Conservation (phyloP, 1,140 invertebrate genomes). For the Cyrtorhinus lividipennis region DNA sequence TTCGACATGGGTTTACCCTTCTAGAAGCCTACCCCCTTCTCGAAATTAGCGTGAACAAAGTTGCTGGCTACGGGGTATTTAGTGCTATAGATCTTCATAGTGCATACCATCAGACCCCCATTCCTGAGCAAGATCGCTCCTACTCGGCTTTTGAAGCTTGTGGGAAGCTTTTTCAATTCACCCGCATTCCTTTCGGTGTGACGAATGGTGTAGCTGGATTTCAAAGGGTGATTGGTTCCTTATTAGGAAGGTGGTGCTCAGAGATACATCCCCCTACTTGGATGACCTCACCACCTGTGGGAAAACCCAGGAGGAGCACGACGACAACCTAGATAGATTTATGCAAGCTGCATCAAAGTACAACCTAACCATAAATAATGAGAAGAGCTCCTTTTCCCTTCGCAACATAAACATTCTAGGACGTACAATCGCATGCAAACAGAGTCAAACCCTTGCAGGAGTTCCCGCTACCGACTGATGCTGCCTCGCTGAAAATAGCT, state of each 20-base stretch:
- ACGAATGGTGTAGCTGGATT: slow-evolving; percentile 20
- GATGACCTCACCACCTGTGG: neutral
- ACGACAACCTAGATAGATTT: neutral
- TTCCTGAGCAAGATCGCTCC: neutral
- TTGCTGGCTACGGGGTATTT: neutral
- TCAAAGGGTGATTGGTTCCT: too few relatives aligned
- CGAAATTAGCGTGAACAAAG: slow-evolving; percentile 4
- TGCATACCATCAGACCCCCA: slow-evolving; percentile 16
- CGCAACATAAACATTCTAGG: neutral
- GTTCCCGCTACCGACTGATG: neutral
- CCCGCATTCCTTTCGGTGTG: slow-evolving; percentile 27
- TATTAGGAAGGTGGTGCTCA: neutral
- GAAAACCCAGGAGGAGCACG: neutral
- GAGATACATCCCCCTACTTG: neutral
- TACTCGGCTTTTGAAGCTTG: slow-evolving; percentile 18
- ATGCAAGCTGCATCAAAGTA: neutral
- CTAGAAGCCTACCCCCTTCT: neutral
- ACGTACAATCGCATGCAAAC: neutral
- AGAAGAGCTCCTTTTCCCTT: neutral
- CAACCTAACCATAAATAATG: neutral
- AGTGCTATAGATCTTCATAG: neutral
- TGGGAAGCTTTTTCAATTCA: slow-evolving; percentile 23
- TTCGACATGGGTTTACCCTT: too few relatives aligned
- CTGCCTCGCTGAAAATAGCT: neutral
- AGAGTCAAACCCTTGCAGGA: neutral